A percentile compares a stretch with the other conserved stretches of the same genome.
Evolutionary conservation across 2,888 invertebrate genomes (phyloP).

Genomic region (Acronicta psi): DNA sequence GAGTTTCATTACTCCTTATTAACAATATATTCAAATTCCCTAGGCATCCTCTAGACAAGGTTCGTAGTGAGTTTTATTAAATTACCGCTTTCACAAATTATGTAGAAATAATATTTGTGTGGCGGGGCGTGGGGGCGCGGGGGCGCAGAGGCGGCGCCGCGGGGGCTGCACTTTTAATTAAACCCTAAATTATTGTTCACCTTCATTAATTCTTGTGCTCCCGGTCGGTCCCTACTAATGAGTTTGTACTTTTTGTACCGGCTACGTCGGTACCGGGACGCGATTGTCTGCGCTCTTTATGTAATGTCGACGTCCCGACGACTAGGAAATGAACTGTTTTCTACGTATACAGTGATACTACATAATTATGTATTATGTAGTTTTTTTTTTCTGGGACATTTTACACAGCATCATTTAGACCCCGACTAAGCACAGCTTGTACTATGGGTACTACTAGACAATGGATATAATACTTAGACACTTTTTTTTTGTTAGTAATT

Average conservation of each 20-base stretch:
- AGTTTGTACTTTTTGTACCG: conserved; percentile 85
- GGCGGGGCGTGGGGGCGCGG: conserved; percentile 68
- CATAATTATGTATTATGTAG: too few relatives aligned
- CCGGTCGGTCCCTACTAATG: conserved; percentile 85
- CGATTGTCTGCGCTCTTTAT: conserved; percentile 52
- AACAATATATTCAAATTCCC: conserved; percentile 58
- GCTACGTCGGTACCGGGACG: conserved; percentile 63
- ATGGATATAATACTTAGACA: too few relatives aligned
- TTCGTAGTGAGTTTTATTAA: conserved; percentile 79
- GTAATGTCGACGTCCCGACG: conserved; percentile 29
- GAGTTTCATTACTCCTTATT: conserved; percentile 49
- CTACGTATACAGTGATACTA: not conserved
- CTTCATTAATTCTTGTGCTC: conserved; percentile 88
- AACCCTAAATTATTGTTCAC: conserved; percentile 89
- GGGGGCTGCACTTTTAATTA: conserved; percentile 88
- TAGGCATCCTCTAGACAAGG: conserved; percentile 53
- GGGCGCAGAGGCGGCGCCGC: conserved; percentile 71
- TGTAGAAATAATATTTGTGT: conserved; percentile 83
- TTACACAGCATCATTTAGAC: too few relatives aligned
- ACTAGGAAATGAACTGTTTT: conserved; percentile 37
- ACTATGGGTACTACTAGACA: too few relatives aligned
- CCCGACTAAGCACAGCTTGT: too few relatives aligned
- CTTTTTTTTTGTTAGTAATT: too few relatives aligned
- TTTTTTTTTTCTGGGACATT: too few relatives aligned
- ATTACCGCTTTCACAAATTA: conserved; percentile 87